Base-by-base conservation (phyloP, 2,113 vertebrate species). In the Dinomys branickii region DNA sequence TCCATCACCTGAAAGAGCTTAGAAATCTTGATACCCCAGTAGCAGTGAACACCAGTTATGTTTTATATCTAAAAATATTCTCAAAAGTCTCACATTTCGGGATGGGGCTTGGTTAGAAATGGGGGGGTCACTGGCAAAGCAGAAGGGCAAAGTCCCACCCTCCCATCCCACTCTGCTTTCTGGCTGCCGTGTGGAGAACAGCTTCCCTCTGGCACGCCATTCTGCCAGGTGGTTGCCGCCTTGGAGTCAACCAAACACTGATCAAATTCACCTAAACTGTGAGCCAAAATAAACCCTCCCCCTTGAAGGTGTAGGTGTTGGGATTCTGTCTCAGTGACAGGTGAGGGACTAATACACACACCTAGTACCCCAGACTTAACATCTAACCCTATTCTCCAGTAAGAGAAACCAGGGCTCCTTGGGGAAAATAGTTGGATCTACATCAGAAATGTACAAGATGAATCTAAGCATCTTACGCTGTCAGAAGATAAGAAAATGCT, bases 161-260 rank as follows among this genome's bases (percentile, higher is more conserved):
- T 22, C n/a, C 69, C 69, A 38, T 77, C 44, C 6, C 44, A 14
- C 44, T 26, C 38, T 28, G 73, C 26, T 77, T 77, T 50, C 73
- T 77, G 44, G 73, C 44, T 17, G 5, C 73, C 44, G 3, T 14
- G 5, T 77, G 13, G 73, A 3, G 7, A 77, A 77, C 73, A 77
- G 44, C 44, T 8, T 30, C 71, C 44, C 26, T 14, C 73, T 5
- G 0, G 0, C 24, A 77, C 5, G 0, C 24, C 5, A 6, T 28
- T 44, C 41, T 47, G 73, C 73, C 13, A 7, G 8, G 41, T 11
- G 47, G 73, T 77, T 41, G 30, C 73, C 30, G 73, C 7, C 44
- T 47, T 47, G 26, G 73, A 30, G 6, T 73, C 69, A 41, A 20
- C 3, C 41, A 16, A 77, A 47, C 1, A 47, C 71, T 3, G 9